Evolutionary conservation across 2,797 vertebrate genomes (phyloP).

Genomic region (Bradypodion pumilum): DNA sequence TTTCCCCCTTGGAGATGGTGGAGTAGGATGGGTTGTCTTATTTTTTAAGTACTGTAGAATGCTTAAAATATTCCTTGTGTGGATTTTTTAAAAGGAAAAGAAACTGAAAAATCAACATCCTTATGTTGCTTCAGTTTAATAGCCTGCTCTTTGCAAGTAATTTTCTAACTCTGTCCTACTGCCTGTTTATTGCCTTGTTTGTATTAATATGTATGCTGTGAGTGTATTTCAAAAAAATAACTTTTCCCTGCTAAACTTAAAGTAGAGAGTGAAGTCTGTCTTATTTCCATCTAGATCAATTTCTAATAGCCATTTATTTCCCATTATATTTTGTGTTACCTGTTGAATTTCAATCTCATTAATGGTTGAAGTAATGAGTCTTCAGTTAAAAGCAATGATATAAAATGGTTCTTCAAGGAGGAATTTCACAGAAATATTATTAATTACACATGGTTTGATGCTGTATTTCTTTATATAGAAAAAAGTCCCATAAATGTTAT

Average conservation of each 20-base stretch:
- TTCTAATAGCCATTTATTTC: constrained; percentile 43
- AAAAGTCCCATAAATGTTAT: background rate
- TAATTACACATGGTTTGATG: constrained; percentile 44
- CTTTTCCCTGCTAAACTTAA: constrained; percentile 61
- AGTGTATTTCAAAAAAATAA: constrained; percentile 53
- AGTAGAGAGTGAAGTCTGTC: constrained; percentile 60
- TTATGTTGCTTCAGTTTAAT: constrained; percentile 57
- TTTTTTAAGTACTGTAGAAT: constrained; percentile 7
- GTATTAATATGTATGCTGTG: constrained; percentile 54
- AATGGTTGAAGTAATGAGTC: constrained; percentile 50
- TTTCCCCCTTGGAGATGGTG: background rate
- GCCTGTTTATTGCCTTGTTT: constrained; percentile 64
- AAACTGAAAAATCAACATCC: constrained; percentile 56
- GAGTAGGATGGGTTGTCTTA: background rate
- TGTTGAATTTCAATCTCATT: constrained; percentile 53
- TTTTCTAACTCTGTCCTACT: constrained; percentile 63
- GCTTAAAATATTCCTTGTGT: background rate
- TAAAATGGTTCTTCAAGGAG: constrained; percentile 39
- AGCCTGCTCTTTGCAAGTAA: constrained; percentile 56
- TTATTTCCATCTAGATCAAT: constrained; percentile 59
- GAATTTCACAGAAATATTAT: constrained; percentile 37
- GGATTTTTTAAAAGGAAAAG: constrained; percentile 48
- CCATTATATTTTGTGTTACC: constrained; percentile 14
- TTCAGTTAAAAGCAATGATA: constrained; percentile 52
- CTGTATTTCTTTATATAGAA: background rate